Conservation (phyloP, 2,888 invertebrate genomes). For the Tachina lurida region DNA sequence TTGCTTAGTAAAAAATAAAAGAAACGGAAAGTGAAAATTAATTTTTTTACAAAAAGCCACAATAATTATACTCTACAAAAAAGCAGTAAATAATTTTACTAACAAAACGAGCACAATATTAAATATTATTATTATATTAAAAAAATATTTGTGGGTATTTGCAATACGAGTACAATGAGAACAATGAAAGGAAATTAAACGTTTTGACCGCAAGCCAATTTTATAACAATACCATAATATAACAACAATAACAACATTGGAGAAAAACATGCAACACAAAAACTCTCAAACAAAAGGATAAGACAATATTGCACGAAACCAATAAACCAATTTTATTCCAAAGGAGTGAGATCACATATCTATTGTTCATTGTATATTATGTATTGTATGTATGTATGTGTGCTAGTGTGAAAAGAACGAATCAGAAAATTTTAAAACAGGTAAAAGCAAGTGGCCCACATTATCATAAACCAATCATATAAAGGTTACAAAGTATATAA, state of each 20-base stretch:
- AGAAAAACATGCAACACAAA: constrained; percentile 49
- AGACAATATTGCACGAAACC: constrained; percentile 49
- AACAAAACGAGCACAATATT: constrained; percentile 49
- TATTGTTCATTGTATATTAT: neutral
- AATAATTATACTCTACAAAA: constrained; percentile 69
- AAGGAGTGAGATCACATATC: constrained; percentile 35
- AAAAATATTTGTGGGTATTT: constrained; percentile 13
- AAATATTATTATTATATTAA: constrained; percentile 27
- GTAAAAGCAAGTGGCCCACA: constrained; percentile 59
- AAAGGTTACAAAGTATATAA: constrained; percentile 26
- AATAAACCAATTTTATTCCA: constrained; percentile 5
- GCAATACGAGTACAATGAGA: constrained; percentile 65
- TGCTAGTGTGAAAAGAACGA: constrained; percentile 55
- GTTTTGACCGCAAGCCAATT: constrained; percentile 81
- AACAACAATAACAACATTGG: constrained; percentile 57
- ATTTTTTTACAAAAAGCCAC: constrained; percentile 68
- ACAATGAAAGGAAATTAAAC: constrained; percentile 77
- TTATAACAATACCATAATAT: constrained; percentile 69
- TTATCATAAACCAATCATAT: constrained; percentile 69
- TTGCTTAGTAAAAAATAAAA: constrained; percentile 63
- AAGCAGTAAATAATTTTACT: constrained; percentile 37
- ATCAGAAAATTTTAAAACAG: constrained; percentile 65
- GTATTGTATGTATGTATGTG: neutral
- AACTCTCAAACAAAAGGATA: constrained; percentile 50
- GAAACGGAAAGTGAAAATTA: constrained; percentile 75